Evolutionary conservation across 2,888 invertebrate species (phyloP), one percentile per base, ranked within the genome.

Genomic region (Dryomyza anilis): DNA sequence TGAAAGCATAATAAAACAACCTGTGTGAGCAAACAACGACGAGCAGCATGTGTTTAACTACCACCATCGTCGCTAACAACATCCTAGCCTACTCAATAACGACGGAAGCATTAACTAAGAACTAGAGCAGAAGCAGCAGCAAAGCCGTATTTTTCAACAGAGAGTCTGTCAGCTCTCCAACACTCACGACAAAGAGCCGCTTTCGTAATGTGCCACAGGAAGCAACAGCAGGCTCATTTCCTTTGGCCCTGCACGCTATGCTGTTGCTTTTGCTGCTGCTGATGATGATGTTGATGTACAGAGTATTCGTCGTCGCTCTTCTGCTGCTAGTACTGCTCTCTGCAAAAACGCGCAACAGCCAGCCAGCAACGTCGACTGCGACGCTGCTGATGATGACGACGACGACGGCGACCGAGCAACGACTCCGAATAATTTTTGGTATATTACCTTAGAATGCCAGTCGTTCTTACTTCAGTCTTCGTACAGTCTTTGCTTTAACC

Each of bases 401-500:
- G 63, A 52, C 48, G 29, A 53, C 61, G 52, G 53, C 61, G 61
- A 61, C 52, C 50, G 66, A 68, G 58, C 36, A 61, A 30, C 30
- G 43, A 82, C 81, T 79, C 80, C 79, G 78, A 82, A 81, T 70
- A 76, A 80, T 77, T 80, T n/a, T 80, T 80, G 80, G 83, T 83
- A 83, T 82, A 83, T 82, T 83, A 83, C 83, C 83, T 83, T 79
- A 78, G 82, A 81, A 83, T 82, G 76, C 75, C 80, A 81, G 79
- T 79, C 78, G 80, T 82, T 83, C 82, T 83, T 82, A 82, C 81
- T 83, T 83, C 83, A 83, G 83, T 83, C 83, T 83, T 83, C 83
- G 83, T 83, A 83, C 83, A 83, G 83, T 83, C 83, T 83, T 83
- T 82, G 83, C 83, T 83, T 83, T 83, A 83, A 83, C 83, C 83